phyloP scores from a whole-genome alignment of 2,888 invertebrate genomes.

The Dasypogon diadema region DNA sequence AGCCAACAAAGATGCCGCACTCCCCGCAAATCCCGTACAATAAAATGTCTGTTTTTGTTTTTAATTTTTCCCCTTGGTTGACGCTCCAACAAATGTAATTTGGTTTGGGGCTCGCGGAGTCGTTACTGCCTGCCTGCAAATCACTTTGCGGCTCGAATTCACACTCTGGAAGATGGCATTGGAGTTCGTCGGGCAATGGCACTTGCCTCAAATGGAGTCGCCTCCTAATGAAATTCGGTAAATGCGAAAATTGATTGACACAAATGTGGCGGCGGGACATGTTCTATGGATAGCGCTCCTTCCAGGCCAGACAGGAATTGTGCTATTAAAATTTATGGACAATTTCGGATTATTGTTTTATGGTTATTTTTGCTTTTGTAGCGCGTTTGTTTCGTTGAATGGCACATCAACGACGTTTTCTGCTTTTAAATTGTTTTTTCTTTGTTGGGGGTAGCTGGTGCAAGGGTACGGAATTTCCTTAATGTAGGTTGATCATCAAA shows the following conservation, averaged over 20 bases:
- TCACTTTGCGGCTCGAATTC: not conserved
- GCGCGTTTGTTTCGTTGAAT: not conserved
- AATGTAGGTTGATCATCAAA: too few species aligned
- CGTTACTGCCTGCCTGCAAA: not conserved
- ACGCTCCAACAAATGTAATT: not conserved
- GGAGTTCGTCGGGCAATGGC: too few species aligned
- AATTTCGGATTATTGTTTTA: constrained; percentile 36
- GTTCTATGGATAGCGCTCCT: not conserved
- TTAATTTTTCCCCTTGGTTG: constrained; percentile 7
- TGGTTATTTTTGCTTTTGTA: constrained; percentile 5
- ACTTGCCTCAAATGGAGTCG: too few species aligned
- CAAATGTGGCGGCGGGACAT: constrained; percentile 7
- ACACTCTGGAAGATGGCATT: too few species aligned
- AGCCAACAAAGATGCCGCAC: not conserved
- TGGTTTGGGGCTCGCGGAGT: not conserved
- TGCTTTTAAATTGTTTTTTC: too few species aligned
- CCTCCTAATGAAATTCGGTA: constrained; percentile 15
- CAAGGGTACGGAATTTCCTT: too few species aligned
- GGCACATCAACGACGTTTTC: too few species aligned
- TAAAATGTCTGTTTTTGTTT: constrained; percentile 23
- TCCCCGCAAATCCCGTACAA: constrained; percentile 21
- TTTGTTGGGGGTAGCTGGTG: too few species aligned
- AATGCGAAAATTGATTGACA: constrained; percentile 30
- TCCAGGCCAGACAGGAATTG: constrained; percentile 7
- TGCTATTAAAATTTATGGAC: constrained; percentile 36